These are phyloP conservation scores for Tethea ocularis DNA, from an alignment of 2,888 invertebrate species.

Conservation along the genomic window DNA sequence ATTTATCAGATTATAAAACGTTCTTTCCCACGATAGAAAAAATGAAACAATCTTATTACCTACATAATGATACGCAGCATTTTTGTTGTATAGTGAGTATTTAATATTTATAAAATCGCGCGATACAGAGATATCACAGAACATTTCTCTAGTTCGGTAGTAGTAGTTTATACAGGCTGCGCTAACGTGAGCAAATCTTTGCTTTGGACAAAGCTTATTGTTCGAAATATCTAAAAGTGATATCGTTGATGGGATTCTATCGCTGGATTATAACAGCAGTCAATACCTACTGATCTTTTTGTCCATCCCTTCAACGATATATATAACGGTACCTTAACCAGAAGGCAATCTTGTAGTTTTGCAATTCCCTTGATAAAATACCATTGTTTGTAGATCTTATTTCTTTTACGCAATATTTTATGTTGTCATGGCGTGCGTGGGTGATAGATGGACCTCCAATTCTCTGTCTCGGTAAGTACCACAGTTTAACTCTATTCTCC, in stretches of 20 bases:
- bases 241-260: too few relatives aligned
- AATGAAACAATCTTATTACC: conserved; percentile 29
- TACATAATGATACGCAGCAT: conserved; percentile 12
- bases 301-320: too few relatives aligned
- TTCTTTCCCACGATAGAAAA: conserved; percentile 66
- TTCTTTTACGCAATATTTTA: conserved; percentile 39
- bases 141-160: background rate
- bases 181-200: too few relatives aligned
- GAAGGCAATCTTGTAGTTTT: conserved; percentile 28
- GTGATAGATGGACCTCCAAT: conserved; percentile 32
- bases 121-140: background rate
- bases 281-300: too few relatives aligned
- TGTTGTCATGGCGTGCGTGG: conserved; percentile 38
- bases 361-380: conserved; percentile 29
- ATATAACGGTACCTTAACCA: conserved; percentile 14
- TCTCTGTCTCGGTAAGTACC: conserved; percentile 3
- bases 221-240: too few relatives aligned
- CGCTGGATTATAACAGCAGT: too few relatives aligned
- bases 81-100: too few relatives aligned
- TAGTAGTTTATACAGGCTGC: background rate
- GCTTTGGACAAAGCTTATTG: too few relatives aligned
- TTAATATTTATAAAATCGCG: background rate
- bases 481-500: too few relatives aligned
- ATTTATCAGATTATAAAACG: conserved; percentile 40
- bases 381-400: conserved; percentile 40